Base-by-base conservation (phyloP, 2,113 vertebrate species). In the Talpa occidentalis region DNA sequence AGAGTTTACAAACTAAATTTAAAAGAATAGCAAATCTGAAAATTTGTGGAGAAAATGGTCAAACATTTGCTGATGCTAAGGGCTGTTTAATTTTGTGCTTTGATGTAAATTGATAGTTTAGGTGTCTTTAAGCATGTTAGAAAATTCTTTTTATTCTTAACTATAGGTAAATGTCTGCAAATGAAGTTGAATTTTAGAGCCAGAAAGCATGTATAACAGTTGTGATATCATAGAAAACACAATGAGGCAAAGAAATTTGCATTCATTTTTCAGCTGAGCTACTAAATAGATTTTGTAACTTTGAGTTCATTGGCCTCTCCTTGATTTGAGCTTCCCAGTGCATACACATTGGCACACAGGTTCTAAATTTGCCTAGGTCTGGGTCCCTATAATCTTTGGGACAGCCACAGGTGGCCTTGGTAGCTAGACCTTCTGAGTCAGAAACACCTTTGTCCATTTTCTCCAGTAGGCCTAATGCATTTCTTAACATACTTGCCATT, bases 1-100 rank as follows among this genome's bases (percentile, higher is more conserved):
- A 86, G 47, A 91, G 66, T 95, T 96, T 94, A 92, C 56, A 96
- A 82, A 92, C 60, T 67, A 95, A 90, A 83, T 70, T 82, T 87
- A 60, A 96, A 96, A 94, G 70, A 91, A 77, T 80, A 35, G 30
- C 59, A 95, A 59, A 56, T 95, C 69, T 42, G 70, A 84, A 94
- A 94, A 81, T 21, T 79, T 59, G 2, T 56, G 90, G 72, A 93
- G 93, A 80, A 90, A 82, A 85, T 30, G 91, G 66, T 94, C 26
- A 91, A 84, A 93, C 56, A 77, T 76, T 93, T 96, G 78, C 60
- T 83, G 49, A 81, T 89, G 56, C 54, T 86, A 87, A 94, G 24
- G 56, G 28, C 76, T 96, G 78, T 94, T 94, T 90, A 91, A 84
- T 93, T 94, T 95, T 87, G 40, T 70, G 37, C 72, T 77, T 84